Conservation (phyloP, 2,113 vertebrate species). For the Malurus elegans region DNA sequence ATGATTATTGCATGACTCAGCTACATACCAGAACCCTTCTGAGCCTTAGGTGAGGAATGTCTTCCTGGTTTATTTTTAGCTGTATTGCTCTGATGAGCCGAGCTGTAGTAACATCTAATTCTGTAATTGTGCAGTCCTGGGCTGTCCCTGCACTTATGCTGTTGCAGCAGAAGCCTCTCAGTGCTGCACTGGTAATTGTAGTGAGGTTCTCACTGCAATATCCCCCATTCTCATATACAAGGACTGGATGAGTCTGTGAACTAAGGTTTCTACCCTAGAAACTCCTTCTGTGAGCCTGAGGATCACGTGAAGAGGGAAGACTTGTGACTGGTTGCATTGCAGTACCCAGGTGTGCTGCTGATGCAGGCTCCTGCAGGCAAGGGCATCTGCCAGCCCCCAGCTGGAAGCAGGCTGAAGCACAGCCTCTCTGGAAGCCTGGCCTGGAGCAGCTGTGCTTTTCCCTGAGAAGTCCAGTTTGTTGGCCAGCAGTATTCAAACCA, state of each 20-base stretch:
- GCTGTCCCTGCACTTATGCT: not conserved
- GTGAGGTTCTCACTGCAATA: not conserved
- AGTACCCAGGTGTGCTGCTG: not conserved
- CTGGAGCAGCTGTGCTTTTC: not conserved
- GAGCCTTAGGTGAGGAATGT: slow-evolving; percentile 44
- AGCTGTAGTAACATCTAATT: not conserved
- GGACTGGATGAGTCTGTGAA: not conserved
- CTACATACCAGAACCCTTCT: slow-evolving; percentile 38
- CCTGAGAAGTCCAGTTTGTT: not conserved
- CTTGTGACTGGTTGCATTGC: not conserved
- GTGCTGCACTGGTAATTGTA: not conserved
- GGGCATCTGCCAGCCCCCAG: not conserved
- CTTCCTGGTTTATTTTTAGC: slow-evolving; percentile 61
- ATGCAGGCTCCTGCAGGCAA: not conserved
- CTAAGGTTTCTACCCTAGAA: not conserved
- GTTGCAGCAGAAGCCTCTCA: not conserved
- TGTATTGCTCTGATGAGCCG: not conserved
- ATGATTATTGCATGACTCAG: slow-evolving; percentile 27
- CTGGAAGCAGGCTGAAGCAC: not conserved
- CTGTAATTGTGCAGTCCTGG: not conserved
- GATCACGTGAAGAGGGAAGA: not conserved
- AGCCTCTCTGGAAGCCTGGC: not conserved
- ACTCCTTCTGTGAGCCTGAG: not conserved
- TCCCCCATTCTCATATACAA: not conserved
- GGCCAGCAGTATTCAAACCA: not conserved